phyloP scores from a whole-genome alignment of 2,797 vertebrate species.

The Bufotes viridis region DNA sequence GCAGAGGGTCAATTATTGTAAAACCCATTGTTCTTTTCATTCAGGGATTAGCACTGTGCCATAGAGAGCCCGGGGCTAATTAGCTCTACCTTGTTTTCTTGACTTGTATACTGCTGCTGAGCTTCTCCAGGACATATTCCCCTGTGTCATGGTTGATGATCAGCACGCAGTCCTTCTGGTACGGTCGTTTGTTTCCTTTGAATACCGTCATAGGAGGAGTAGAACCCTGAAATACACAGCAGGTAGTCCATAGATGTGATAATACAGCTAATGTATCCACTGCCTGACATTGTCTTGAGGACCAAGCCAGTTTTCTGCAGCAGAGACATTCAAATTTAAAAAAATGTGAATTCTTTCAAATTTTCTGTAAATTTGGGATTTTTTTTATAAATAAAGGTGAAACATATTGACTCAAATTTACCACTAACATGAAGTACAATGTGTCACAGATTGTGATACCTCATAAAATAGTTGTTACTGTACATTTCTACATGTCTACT shows the following conservation, averaged over 20 bases:
- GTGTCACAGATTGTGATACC: too few relatives aligned
- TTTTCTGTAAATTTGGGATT: too few relatives aligned
- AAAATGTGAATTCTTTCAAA: too few relatives aligned
- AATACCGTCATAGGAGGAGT: conserved; percentile 98
- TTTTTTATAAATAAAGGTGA: too few relatives aligned
- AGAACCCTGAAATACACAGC: conserved; percentile 81
- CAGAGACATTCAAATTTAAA: too few relatives aligned
- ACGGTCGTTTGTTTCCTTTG: conserved; percentile 96
- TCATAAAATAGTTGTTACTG: too few relatives aligned
- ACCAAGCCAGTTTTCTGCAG: too few relatives aligned
- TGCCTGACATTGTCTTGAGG: not conserved
- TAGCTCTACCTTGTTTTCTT: conserved; percentile 93
- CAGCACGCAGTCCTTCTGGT: conserved; percentile 98
- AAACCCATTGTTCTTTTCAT: not conserved
- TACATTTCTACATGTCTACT: too few relatives aligned
- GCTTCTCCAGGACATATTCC: conserved; percentile 95
- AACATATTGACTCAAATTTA: too few relatives aligned
- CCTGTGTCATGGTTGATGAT: conserved; percentile 98
- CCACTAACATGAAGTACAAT: too few relatives aligned
- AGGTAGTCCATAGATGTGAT: not conserved
- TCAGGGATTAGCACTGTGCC: not conserved
- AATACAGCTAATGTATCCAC: not conserved
- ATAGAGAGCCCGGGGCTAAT: not conserved
- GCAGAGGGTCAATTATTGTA: not conserved
- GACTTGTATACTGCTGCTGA: conserved; percentile 98